These are phyloP conservation scores for Enteromius unitaeniatus DNA, from an alignment of 2,797 vertebrate genomes.

Conservation along the genomic window DNA sequence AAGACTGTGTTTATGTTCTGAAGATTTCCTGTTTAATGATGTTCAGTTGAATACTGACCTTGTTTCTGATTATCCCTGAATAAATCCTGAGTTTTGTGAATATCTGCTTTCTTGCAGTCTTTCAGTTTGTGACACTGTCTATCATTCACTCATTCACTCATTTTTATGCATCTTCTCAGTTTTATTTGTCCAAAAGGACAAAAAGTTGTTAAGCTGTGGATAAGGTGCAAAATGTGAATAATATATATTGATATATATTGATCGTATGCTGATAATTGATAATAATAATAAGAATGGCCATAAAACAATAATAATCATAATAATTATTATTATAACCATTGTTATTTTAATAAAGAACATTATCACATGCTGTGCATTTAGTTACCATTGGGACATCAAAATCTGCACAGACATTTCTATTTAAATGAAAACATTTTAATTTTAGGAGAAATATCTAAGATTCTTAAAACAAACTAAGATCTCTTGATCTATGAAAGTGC, in stretches of 20 bases:
- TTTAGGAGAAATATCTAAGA: neutral
- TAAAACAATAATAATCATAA: neutral
- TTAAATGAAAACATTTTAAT: neutral
- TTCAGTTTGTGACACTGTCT: no score
- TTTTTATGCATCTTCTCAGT: no score
- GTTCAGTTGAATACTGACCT: no score
- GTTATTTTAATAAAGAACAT: neutral
- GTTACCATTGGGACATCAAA: neutral
- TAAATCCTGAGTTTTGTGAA: no score
- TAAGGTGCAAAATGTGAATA: neutral
- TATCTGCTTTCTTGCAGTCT: no score
- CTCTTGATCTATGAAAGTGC: neutral
- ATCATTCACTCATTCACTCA: no score
- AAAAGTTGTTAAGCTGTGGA: no score
- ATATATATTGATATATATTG: neutral
- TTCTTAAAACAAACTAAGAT: neutral
- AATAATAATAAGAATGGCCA: neutral
- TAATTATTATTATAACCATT: neutral
- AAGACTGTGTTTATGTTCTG: no score
- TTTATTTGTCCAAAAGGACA: no score
- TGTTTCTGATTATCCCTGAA: no score
- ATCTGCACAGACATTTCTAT: neutral
- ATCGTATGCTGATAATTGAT: neutral
- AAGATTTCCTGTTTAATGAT: no score
- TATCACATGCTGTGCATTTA: neutral